Conservation (phyloP, 2,797 vertebrate species). For the Bradypodion ventrale region DNA sequence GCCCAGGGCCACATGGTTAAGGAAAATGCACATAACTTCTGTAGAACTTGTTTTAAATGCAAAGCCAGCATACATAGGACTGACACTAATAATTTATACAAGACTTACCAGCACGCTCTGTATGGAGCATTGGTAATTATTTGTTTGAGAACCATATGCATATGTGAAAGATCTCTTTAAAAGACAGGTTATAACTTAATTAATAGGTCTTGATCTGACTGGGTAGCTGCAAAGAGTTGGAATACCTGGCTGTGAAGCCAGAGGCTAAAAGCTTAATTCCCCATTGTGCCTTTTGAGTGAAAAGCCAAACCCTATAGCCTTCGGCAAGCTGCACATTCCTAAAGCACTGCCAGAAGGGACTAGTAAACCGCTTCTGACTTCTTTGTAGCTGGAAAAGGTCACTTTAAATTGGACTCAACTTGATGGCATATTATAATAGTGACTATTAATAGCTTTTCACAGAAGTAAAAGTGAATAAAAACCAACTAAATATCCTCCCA, state of each 20-base stretch:
- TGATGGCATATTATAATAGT: too few species aligned
- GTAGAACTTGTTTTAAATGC: neutral
- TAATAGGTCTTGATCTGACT: neutral
- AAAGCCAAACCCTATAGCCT: too few species aligned
- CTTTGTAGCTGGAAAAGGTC: too few species aligned
- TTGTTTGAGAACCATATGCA: neutral
- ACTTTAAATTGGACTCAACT: too few species aligned
- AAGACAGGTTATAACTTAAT: neutral
- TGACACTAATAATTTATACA: neutral
- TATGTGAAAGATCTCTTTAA: neutral
- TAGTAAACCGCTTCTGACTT: too few species aligned
- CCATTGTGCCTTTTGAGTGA: too few species aligned
- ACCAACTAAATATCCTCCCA: neutral
- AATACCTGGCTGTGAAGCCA: too few species aligned
- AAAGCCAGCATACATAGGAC: neutral
- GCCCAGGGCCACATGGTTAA: neutral
- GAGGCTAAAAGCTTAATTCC: too few species aligned
- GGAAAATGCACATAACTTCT: neutral
- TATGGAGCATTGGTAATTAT: neutral
- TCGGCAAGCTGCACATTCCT: too few species aligned
- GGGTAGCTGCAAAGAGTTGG: too few species aligned
- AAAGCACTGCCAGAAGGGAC: too few species aligned
- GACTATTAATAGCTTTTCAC: neutral
- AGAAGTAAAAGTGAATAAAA: neutral
- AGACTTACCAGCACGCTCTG: neutral